Conservation (phyloP, 2,888 invertebrate species). For the Scelioninae gen. 2 region DNA sequence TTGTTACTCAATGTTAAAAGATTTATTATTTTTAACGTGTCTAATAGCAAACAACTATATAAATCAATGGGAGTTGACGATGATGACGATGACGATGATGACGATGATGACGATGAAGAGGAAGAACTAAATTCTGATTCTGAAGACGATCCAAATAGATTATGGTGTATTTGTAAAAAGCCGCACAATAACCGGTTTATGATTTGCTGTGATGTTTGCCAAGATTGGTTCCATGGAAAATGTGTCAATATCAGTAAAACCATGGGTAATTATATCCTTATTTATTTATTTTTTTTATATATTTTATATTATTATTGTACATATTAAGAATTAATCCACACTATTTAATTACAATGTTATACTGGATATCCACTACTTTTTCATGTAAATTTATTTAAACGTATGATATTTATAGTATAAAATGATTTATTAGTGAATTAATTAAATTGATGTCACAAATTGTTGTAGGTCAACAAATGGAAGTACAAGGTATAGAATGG, state of each 20-base stretch:
- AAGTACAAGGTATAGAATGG: slow-evolving; percentile 91
- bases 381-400: too few species aligned
- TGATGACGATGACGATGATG: slow-evolving; percentile 75
- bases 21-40: not conserved
- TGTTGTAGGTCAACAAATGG: slow-evolving; percentile 88
- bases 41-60: slow-evolving; percentile 52
- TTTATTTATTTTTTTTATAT: slow-evolving; percentile 3
- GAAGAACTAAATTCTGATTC: slow-evolving; percentile 80
- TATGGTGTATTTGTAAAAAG: slow-evolving; percentile 97
- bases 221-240: slow-evolving; percentile 99
- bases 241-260: slow-evolving; percentile 95
- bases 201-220: slow-evolving; percentile 97
- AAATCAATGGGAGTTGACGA: slow-evolving; percentile 64
- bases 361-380: too few species aligned
- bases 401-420: too few species aligned
- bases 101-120: slow-evolving; percentile 76
- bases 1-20: too few species aligned
- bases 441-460: too few species aligned
- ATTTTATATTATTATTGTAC: too few species aligned
- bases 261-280: slow-evolving; percentile 79
- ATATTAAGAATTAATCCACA: too few species aligned
- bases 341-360: too few species aligned
- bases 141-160: slow-evolving; percentile 94
- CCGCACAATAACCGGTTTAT: slow-evolving; percentile 97
- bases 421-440: too few species aligned